A percentile compares a stretch with the other conserved stretches of the same genome.
Conservation (phyloP, 2,888 invertebrate genomes). For the Standfussiana lucernea region DNA sequence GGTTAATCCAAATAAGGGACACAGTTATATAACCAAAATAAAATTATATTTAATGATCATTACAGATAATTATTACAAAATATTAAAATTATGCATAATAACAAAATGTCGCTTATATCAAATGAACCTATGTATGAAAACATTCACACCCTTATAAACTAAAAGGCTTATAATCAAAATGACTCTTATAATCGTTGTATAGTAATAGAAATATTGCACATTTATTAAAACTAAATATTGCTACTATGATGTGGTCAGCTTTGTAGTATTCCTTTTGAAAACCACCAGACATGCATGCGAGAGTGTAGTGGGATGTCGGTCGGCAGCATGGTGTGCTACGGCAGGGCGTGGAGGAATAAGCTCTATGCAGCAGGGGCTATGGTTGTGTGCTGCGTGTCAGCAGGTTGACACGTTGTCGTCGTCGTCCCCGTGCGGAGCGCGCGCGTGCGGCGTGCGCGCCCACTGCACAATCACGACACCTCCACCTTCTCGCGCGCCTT, state of each 20-base stretch:
- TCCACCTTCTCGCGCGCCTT: conserved; percentile 94
- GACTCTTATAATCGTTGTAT: not conserved
- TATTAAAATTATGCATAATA: conserved; percentile 49
- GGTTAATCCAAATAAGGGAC: conserved; percentile 2
- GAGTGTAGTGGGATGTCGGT: conserved; percentile 3
- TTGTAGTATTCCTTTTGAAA: conserved; percentile 15
- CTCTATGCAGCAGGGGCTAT: not conserved
- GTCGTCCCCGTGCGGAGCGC: not conserved
- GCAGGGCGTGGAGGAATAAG: no score
- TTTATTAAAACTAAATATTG: conserved; percentile 16
- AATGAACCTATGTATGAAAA: conserved; percentile 21
- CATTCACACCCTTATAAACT: conserved; percentile 35
- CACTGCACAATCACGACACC: conserved; percentile 77
- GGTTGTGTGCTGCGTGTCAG: conserved; percentile 18
- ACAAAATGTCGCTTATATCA: conserved; percentile 27
- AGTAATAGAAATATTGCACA: conserved; percentile 30
- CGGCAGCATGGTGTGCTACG: not conserved
- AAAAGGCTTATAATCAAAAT: conserved; percentile 17
- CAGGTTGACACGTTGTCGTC: conserved; percentile 50
- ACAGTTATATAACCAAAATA: conserved; percentile 44
- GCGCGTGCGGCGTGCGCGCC: conserved; percentile 15
- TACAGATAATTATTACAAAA: conserved; percentile 57
- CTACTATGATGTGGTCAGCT: not conserved
- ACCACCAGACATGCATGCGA: not conserved
- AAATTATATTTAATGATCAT: conserved; percentile 49